phyloP scores from a whole-genome alignment of 2,888 invertebrate species.

The Laspeyria flexula region DNA sequence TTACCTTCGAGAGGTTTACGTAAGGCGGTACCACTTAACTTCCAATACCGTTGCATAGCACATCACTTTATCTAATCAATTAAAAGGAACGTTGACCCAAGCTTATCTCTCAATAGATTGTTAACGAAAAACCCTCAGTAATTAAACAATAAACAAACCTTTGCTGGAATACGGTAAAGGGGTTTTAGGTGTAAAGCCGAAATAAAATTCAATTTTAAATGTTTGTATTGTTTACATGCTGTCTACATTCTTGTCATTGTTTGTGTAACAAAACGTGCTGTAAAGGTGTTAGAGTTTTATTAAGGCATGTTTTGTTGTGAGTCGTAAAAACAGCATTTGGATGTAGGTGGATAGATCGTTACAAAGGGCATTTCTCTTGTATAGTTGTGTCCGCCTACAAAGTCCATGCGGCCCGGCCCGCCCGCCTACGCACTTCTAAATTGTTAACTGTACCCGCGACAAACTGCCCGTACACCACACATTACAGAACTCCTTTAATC shows the following conservation, averaged over 20 bases:
- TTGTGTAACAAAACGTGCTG: constrained; percentile 54
- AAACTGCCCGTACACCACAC: constrained; percentile 68
- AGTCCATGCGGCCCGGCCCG: constrained; percentile 60
- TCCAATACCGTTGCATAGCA: constrained; percentile 49
- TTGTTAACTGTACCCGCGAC: constrained; percentile 78
- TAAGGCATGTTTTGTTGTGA: constrained; percentile 62
- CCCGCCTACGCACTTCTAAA: constrained; percentile 78
- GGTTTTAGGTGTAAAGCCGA: constrained; percentile 20
- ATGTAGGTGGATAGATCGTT: constrained; percentile 63
- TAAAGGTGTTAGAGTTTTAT: constrained; percentile 68
- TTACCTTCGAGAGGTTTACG: constrained; percentile 59
- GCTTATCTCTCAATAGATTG: constrained; percentile 38
- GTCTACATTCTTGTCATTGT: constrained; percentile 44
- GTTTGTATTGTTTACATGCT: constrained; percentile 28
- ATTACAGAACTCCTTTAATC: constrained; percentile 61
- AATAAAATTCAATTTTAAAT: constrained; percentile 40
- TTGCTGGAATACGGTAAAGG: constrained; percentile 25
- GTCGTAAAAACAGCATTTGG: constrained; percentile 66
- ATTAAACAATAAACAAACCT: constrained; percentile 32
- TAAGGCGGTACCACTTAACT: constrained; percentile 48
- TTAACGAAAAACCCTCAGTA: constrained; percentile 14
- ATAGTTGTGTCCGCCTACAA: constrained; percentile 72
- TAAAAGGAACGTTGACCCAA: constrained; percentile 47
- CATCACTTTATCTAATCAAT: constrained; percentile 57
- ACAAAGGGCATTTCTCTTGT: constrained; percentile 69